Evolutionary conservation across 2,797 vertebrate species (phyloP).

Genomic region (Phataginus tricuspis): DNA sequence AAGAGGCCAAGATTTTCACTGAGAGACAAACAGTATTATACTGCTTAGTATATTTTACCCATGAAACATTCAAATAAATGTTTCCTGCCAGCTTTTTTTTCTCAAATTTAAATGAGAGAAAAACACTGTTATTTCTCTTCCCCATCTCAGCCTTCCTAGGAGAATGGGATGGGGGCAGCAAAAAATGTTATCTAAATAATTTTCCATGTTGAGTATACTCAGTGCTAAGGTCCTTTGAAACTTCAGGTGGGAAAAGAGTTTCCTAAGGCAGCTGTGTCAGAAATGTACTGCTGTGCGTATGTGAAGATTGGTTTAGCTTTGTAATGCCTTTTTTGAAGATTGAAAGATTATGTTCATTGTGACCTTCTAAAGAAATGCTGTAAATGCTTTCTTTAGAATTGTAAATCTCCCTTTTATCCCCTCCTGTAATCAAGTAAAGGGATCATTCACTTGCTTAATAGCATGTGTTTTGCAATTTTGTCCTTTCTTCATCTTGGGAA

Average conservation of each 20-base stretch:
- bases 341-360: not conserved
- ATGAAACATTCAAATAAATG: not conserved
- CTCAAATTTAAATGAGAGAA: not conserved
- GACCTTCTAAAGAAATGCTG: not conserved
- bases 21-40: not conserved
- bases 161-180: not conserved
- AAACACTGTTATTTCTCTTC: not conserved
- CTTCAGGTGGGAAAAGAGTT: not conserved
- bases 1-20: not conserved
- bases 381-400: slow-evolving; percentile 1
- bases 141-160: not conserved
- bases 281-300: not conserved
- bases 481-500: not conserved
- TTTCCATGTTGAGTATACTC: not conserved
- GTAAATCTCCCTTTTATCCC: not conserved
- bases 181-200: not conserved
- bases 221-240: not conserved
- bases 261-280: not conserved
- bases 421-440: not conserved
- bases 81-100: not conserved
- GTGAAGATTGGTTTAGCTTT: not conserved
- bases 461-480: not conserved
- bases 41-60: not conserved
- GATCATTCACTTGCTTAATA: not conserved
- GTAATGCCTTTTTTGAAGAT: not conserved